These are phyloP conservation scores for Sebastes variabilis DNA, from an alignment of 2,797 vertebrate species.

Conservation along the genomic window DNA sequence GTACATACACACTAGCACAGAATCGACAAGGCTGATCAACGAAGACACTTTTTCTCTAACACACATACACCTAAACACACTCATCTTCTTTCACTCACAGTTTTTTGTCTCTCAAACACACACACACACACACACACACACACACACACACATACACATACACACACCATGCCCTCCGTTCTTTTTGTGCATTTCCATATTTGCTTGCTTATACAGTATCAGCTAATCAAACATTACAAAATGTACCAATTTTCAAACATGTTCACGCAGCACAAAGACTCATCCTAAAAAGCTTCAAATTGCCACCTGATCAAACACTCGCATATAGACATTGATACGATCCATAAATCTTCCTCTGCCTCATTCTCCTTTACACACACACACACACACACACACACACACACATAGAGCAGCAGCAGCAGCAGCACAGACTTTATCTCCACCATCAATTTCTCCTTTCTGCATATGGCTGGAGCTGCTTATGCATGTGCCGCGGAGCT, in stretches of 20 bases:
- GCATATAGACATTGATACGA: conserved; percentile 66
- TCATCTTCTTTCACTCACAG: conserved; percentile 1
- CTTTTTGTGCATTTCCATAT: conserved; percentile 36
- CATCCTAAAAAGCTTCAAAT: conserved; percentile 60
- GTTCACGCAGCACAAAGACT: conserved; percentile 57
- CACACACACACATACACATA: conserved; percentile 6
- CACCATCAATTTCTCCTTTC: conserved; percentile 84
- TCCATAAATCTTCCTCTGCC: conserved; percentile 74
- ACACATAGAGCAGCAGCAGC: conserved; percentile 35
- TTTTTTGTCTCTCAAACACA: conserved; percentile 23
- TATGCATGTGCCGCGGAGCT: conserved; percentile 83
- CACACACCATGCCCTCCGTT: background rate
- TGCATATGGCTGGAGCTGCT: conserved; percentile 86
- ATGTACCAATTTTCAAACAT: conserved; percentile 53
- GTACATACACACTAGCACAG: background rate
- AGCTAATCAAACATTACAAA: conserved; percentile 52
- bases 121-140: conserved; percentile 4
- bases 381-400: background rate
- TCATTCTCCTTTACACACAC: conserved; percentile 29
- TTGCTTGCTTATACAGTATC: conserved; percentile 41
- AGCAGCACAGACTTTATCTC: conserved; percentile 81
- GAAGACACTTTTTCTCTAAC: background rate
- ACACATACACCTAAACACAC: conserved; percentile 6
- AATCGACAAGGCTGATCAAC: conserved; percentile 21
- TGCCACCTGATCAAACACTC: conserved; percentile 75